Conservation (phyloP, 1,140 invertebrate genomes). For the Listronotus oregonensis region DNA sequence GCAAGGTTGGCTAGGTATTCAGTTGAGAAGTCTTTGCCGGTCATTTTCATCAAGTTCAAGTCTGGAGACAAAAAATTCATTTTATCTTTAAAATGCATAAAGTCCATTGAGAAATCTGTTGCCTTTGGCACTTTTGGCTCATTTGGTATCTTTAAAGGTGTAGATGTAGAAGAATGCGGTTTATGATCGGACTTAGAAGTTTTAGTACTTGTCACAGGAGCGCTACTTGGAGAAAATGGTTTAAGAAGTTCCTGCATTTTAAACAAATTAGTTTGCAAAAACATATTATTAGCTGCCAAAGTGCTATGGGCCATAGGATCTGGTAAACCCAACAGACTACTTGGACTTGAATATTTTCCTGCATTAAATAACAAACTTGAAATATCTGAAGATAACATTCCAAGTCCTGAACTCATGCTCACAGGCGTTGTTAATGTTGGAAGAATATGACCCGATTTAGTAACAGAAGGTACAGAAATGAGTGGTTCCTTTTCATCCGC, state of each 20-base stretch:
- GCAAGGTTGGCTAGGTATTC: conserved; percentile 54
- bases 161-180: conserved; percentile 50
- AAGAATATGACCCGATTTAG: conserved; percentile 56
- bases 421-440: conserved; percentile 55
- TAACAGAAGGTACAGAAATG: conserved; percentile 61
- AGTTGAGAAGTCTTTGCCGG: conserved; percentile 50
- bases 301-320: conserved; percentile 72
- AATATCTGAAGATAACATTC: conserved; percentile 65
- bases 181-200: conserved; percentile 52
- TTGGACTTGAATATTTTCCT: conserved; percentile 64
- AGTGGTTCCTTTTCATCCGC: conserved; percentile 62
- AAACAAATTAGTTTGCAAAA: conserved; percentile 61
- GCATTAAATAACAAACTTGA: conserved; percentile 65
- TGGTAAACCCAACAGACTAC: conserved; percentile 63
- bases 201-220: conserved; percentile 39
- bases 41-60: conserved; percentile 56
- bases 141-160: conserved; percentile 53
- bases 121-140: conserved; percentile 44
- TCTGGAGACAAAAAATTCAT: conserved; percentile 57
- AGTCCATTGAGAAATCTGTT: conserved; percentile 52
- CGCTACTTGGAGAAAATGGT: conserved; percentile 56
- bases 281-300: conserved; percentile 71
- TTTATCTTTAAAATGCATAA: conserved; percentile 49
- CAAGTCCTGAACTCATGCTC: conserved; percentile 60
- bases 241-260: conserved; percentile 62